Evolutionary conservation across 2,888 invertebrate genomes (phyloP), one percentile per base, ranked within the genome.

Genomic region (Lycaena phlaeas): DNA sequence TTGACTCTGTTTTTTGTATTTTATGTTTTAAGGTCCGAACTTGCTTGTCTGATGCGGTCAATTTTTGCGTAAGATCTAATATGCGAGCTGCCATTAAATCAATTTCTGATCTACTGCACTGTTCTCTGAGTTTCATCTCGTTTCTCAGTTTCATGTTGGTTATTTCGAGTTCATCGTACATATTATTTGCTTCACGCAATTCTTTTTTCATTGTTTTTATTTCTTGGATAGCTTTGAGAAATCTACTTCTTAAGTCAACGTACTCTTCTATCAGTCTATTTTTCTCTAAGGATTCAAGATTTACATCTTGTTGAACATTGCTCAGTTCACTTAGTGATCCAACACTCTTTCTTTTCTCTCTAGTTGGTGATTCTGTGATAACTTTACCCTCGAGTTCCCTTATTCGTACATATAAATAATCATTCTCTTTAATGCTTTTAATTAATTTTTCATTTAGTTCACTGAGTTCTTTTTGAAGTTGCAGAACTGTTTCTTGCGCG

Each of bases 151-250:
- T 90, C 51, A 91, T 87, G 56, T 92, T 91, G n/a, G 91, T 89
- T 40, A 95, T 78, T 63, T 95, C 94, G 26, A 94, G 73, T 54
- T 90, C 91, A 58, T 95, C 94, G 53, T 91, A 92, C 66, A 90
- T 89, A 42, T 90, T 89, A 60, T 94, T 91, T 2, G 93, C 91
- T 51, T 93, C 92, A 15, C 92, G 88, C 1, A 95, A 77, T 60
- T 94, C 93, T 29, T 90, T 87, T 55, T 94, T 93, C 88, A 94
- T 92, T 1, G 92, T 90, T 57, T 92, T 87, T 38, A 95, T 94
- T 78, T 95, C 94, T 51, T 90, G 87, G 11, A 95, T 90, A 0
- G 94, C 94, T 64, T 92, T 93, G 55, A 93, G 90, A 60, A 95
- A 94, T 42, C 94, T 86, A 31, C 87, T 87, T 46, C 90, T 87